A percentile compares a stretch with the other conserved stretches of the same genome.
These are phyloP conservation scores for Batillaria attramentaria DNA, from an alignment of 1,140 invertebrate species.

Conservation along the genomic window DNA sequence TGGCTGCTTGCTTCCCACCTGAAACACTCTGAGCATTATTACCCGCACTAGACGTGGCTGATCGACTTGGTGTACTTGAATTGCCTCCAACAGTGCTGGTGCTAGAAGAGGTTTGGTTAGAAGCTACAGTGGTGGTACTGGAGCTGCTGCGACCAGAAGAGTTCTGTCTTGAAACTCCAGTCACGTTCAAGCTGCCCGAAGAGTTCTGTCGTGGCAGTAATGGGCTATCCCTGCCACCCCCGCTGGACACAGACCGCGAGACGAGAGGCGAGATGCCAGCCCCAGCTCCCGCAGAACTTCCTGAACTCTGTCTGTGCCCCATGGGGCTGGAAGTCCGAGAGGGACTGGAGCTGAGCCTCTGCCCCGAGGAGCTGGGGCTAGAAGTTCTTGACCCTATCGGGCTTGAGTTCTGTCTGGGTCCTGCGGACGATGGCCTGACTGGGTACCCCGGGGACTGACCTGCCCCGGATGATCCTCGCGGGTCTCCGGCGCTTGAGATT, in stretches of 20 bases:
- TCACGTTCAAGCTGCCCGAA: not conserved
- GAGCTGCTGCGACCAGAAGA: not conserved
- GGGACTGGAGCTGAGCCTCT: not conserved
- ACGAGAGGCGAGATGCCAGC: conserved; percentile 2
- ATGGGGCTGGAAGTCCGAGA: conserved; percentile 13
- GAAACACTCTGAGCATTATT: conserved; percentile 9
- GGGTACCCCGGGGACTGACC: conserved; percentile 25
- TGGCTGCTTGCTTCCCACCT: not conserved
- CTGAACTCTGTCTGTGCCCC: not conserved
- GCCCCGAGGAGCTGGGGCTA: not conserved
- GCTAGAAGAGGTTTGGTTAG: conserved; percentile 16
- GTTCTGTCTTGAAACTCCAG: not conserved
- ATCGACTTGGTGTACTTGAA: too few relatives aligned
- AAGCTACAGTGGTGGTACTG: not conserved
- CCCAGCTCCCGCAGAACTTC: not conserved
- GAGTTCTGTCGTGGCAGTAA: conserved; percentile 17
- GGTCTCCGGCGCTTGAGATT: not conserved
- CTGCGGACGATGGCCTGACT: conserved; percentile 24
- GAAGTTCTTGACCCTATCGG: not conserved
- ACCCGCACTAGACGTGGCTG: too few relatives aligned
- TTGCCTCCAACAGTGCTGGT: not conserved
- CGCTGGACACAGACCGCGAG: not conserved
- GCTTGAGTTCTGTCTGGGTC: conserved; percentile 20
- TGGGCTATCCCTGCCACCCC: not conserved
- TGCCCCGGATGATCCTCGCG: not conserved